phyloP scores from a whole-genome alignment of 2,888 invertebrate genomes.

The Leptarthrus brevirostris region DNA sequence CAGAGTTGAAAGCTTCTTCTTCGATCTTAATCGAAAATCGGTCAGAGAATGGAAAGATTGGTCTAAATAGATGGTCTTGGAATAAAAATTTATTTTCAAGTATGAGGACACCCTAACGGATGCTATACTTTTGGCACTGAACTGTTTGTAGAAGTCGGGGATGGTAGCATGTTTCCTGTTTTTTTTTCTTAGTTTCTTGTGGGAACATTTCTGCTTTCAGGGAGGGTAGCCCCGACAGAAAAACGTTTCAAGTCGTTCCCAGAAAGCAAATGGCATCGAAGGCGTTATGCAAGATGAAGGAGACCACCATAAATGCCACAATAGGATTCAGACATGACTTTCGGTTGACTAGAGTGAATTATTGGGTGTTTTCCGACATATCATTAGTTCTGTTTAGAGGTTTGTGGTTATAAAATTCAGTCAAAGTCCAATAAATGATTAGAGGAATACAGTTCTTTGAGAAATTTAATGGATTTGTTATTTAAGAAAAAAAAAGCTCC shows the following conservation, averaged over 20 bases:
- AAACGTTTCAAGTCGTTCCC: slow-evolving; percentile 9
- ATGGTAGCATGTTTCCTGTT: neutral
- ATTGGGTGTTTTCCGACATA: slow-evolving; percentile 5
- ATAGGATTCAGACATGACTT: slow-evolving; percentile 16
- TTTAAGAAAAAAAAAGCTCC: too few relatives aligned
- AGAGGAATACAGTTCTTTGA: too few relatives aligned
- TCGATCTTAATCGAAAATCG: slow-evolving; percentile 46
- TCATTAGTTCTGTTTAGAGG: slow-evolving; percentile 21
- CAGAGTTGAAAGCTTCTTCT: slow-evolving; percentile 44
- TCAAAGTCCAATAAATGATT: too few relatives aligned
- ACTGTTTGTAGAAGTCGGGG: neutral
- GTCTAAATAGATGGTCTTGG: slow-evolving; percentile 25
- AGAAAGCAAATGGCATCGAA: slow-evolving; percentile 13
- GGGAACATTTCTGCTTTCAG: slow-evolving; percentile 6
- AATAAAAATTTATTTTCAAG: slow-evolving; percentile 40
- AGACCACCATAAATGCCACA: slow-evolving; percentile 37
- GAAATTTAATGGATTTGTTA: too few relatives aligned
- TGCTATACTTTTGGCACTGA: neutral
- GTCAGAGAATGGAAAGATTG: slow-evolving; percentile 44
- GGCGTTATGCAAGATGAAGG: slow-evolving; percentile 18
- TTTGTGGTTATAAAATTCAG: neutral
- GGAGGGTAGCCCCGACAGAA: too few relatives aligned
- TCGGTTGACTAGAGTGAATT: neutral
- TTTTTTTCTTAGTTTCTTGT: neutral
- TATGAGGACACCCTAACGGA: neutral